Evolutionary conservation across 2,113 vertebrate species (phyloP).

Genomic region (Rissa tridactyla): DNA sequence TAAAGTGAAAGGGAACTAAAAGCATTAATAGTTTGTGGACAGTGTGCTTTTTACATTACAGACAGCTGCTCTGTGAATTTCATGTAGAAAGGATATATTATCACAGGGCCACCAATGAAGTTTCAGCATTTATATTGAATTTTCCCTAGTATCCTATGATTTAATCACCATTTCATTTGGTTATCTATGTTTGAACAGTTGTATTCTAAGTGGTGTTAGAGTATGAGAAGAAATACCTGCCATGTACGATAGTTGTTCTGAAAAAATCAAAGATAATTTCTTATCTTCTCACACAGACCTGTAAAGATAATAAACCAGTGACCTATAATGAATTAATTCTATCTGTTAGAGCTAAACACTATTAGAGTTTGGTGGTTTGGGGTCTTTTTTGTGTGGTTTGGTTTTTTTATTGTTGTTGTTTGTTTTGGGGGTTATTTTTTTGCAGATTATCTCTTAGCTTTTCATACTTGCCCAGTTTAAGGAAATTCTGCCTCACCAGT

Average conservation of each 20-base stretch:
- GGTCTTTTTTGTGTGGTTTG: background rate
- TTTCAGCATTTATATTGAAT: background rate
- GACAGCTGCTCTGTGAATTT: background rate
- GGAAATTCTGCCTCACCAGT: background rate
- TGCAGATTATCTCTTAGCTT: background rate
- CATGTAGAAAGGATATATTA: background rate
- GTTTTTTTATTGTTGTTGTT: background rate
- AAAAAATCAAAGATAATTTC: background rate
- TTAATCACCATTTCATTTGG: background rate
- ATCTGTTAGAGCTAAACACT: background rate
- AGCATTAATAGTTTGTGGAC: background rate
- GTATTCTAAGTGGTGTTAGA: background rate
- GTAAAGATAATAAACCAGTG: background rate
- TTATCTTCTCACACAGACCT: background rate
- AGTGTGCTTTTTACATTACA: background rate
- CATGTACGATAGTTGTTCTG: background rate
- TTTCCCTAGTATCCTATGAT: background rate
- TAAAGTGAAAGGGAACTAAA: background rate
- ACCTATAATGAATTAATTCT: background rate
- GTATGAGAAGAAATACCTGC: background rate
- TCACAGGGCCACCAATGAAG: background rate
- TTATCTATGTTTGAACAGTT: background rate
- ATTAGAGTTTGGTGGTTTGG: background rate
- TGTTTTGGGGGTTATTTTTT: background rate
- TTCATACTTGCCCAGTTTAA: background rate